Evolutionary conservation across 2,113 vertebrate genomes (phyloP).

Genomic region (Arvicanthis niloticus): DNA sequence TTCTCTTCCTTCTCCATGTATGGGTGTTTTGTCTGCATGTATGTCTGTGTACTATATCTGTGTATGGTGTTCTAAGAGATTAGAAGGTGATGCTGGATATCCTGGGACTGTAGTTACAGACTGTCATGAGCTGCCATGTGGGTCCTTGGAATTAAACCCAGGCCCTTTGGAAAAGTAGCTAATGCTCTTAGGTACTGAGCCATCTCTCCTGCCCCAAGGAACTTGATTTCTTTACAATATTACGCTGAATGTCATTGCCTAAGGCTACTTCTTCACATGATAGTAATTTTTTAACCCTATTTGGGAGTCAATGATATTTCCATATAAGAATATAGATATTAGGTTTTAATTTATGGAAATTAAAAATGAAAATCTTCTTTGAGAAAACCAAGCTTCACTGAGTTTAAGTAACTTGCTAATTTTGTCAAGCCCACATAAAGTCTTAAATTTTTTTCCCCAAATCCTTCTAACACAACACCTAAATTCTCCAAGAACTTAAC

Average conservation of each 20-base stretch:
- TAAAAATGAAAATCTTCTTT: not conserved
- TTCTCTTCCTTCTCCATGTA: not conserved
- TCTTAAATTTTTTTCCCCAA: constrained; percentile 27
- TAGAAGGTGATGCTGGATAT: not conserved
- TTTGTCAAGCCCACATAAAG: not conserved
- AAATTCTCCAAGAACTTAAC: not conserved
- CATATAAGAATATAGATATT: not conserved
- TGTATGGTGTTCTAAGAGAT: not conserved
- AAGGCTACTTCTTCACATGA: not conserved
- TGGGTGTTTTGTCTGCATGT: not conserved
- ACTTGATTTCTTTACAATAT: not conserved
- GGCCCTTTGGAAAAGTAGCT: not conserved
- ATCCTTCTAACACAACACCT: not conserved
- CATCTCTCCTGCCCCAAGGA: not conserved
- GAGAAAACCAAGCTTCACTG: not conserved
- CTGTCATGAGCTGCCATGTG: not conserved
- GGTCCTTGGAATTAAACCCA: not conserved
- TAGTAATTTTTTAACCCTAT: not conserved
- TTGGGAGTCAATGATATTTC: not conserved
- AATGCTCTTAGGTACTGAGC: not conserved
- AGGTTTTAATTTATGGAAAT: constrained; percentile 22
- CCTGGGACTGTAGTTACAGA: not conserved
- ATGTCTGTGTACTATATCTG: not conserved
- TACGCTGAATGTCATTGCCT: not conserved
- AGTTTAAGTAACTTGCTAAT: constrained; percentile 4